A percentile compares a stretch with the other conserved stretches of the same genome.
Evolutionary conservation across 2,888 invertebrate species (phyloP).

Genomic region (Dicranocentrus wangi): DNA sequence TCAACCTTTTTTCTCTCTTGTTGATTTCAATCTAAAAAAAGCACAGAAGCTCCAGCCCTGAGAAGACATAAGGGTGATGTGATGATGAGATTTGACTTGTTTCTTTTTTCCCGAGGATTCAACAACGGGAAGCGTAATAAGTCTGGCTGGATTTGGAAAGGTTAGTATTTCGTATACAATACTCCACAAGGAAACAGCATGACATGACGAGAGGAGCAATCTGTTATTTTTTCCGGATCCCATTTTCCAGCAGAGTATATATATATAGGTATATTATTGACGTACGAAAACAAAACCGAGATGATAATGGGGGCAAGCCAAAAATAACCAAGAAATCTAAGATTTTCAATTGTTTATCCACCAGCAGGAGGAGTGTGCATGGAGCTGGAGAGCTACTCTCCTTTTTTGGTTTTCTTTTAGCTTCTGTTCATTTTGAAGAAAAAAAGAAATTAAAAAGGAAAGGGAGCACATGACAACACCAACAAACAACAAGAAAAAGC

Average conservation of each 20-base stretch:
- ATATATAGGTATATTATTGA: background rate
- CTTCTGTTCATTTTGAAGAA: constrained; percentile 6
- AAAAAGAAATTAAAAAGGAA: constrained; percentile 1
- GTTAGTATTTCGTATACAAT: background rate
- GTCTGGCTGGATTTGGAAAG: constrained; percentile 2
- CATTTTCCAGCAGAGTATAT: background rate
- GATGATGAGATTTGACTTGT: constrained; percentile 6
- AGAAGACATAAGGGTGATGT: background rate
- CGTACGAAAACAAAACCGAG: background rate
- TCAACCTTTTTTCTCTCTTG: background rate
- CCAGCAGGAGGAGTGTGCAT: background rate
- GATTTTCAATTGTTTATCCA: constrained; percentile 4
- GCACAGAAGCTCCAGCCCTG: background rate
- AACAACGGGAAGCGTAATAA: background rate
- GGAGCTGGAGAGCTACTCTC: no score
- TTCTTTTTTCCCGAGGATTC: no score
- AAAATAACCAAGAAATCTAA: constrained; percentile 1
- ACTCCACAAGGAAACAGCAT: background rate
- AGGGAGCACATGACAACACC: constrained; percentile 27
- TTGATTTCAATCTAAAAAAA: background rate
- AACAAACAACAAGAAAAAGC: constrained; percentile 10
- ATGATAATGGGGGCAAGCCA: constrained; percentile 12
- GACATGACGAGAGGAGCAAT: background rate
- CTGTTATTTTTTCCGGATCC: background rate
- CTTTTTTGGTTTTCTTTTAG: background rate